Evolutionary conservation across 1,140 invertebrate genomes (phyloP), one percentile per base, ranked within the genome.

Genomic region (Homarus americanus): DNA sequence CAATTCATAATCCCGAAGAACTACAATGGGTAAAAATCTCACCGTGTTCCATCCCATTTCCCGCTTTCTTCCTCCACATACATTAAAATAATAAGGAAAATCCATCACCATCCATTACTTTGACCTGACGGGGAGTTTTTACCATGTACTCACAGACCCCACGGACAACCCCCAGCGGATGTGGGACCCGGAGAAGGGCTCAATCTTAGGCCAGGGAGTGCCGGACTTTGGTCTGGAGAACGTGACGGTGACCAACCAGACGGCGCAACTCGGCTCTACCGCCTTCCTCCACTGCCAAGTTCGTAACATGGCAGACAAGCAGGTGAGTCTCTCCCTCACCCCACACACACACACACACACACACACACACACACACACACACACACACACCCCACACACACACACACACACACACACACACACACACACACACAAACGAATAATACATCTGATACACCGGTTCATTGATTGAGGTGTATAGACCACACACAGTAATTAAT

Each of bases 211-310:
- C 0, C 85, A 88, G 58, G 91, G 86, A 1, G 69, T 92, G 0
- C 34, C 58, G 15, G 12, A 58, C 20, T 78, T 79, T 38, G 76
- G 75, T 4, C 53, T 87, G 49, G 86, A 87, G 73, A 87, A 87
- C 36, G 83, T 92, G n/a, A 83, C 92, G 2, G 82, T 78, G 28
- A 87, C 85, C 38, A 93, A 93, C 58, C 91, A 92, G 53, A 93
- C 93, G 17, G 92, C 91, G 0, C 93, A 93, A 84, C 75, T 92
- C 17, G 92, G 92, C 15, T 79, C 87, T 63, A 93, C 87, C 7
- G 93, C 92, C 7, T 93, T 93, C 84, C 87, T 93, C 24, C 93
- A 92, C 76, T 93, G 93, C 76, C 92, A 92, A 24, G 93, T 93
- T 34, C 69, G 92, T 17, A 93, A 93, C 66, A 58, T 92, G 76